Percentiles rank a stretch among this genome's conserved stretches.
phyloP scores from a whole-genome alignment of 2,113 vertebrate species.

The Pholis gunnellus region DNA sequence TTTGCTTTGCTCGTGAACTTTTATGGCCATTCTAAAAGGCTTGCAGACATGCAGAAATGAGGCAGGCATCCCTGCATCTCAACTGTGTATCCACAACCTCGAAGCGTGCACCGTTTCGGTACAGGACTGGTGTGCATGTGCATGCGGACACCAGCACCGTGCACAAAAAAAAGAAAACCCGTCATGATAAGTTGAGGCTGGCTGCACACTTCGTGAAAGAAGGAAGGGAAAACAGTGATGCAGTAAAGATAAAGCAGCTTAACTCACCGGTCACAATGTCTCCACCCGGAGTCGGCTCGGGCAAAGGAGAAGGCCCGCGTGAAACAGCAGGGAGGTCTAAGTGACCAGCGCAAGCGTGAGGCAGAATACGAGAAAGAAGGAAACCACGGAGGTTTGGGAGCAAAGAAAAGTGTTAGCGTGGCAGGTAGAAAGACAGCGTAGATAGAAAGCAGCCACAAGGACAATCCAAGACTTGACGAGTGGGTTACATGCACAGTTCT shows the following conservation, averaged over 20 bases:
- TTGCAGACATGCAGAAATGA: conserved; percentile 53
- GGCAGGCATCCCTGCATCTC: conserved; percentile 59
- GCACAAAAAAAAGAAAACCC: conserved; percentile 10
- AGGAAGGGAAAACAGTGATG: conserved; percentile 57
- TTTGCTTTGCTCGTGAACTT: conserved; percentile 10
- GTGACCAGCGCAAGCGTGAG: conserved; percentile 81
- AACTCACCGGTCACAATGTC: conserved; percentile 97
- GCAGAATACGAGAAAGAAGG: conserved; percentile 82
- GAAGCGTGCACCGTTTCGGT: conserved; percentile 46
- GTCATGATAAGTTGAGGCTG: conserved; percentile 16
- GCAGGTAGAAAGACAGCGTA: conserved; percentile 64
- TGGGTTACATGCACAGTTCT: conserved; percentile 81
- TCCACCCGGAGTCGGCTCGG: conserved; percentile 90
- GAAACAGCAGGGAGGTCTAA: conserved; percentile 98
- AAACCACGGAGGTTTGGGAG: conserved; percentile 66
- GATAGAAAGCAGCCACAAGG: conserved; percentile 67
- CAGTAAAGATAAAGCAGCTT: conserved; percentile 64
- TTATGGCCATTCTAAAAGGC: conserved; percentile 13
- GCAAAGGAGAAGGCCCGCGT: conserved; percentile 94
- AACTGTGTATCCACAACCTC: conserved; percentile 60
- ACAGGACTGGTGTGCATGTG: conserved; percentile 46
- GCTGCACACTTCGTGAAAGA: conserved; percentile 55
- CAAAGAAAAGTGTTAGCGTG: conserved; percentile 78
- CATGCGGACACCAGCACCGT: conserved; percentile 39
- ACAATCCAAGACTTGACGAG: conserved; percentile 59